These are phyloP conservation scores for Porites cylindrica DNA, from an alignment of 92 coral and sea anemone genomes.

Conservation along the genomic window DNA sequence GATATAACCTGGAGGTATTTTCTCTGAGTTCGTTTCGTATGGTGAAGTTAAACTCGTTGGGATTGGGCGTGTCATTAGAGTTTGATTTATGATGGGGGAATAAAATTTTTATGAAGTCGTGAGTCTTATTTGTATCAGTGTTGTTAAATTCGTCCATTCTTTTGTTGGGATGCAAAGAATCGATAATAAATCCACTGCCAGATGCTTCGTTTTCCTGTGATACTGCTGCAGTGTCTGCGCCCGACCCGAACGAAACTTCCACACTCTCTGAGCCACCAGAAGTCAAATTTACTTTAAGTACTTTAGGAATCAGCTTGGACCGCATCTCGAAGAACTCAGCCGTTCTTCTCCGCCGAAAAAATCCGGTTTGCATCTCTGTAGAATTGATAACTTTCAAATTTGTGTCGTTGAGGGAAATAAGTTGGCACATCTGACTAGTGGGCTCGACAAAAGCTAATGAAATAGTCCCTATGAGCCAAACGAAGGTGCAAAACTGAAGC, in stretches of 20 bases:
- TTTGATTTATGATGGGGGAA: conserved; percentile 35
- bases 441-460: conserved; percentile 97
- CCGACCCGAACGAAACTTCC: conserved; percentile 36
- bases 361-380: conserved; percentile 91
- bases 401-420: conserved; percentile 77
- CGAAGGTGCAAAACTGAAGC: conserved; percentile 85
- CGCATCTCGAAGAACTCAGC: conserved; percentile 10
- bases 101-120: conserved; percentile 22
- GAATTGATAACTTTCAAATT: conserved; percentile 79
- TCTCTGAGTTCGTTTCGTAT: conserved; percentile 71
- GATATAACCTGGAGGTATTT: conserved; percentile 60
- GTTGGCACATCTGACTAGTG: conserved; percentile 90
- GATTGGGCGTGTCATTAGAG: conserved; percentile 20
- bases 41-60: conserved; percentile 44
- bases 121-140: conserved; percentile 21
- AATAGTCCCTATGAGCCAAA: conserved; percentile 93
- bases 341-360: conserved; percentile 80
- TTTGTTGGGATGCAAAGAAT: conserved; percentile 15
- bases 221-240: conserved; percentile 1
- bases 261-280: conserved; percentile 19
- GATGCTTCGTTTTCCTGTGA: conserved; percentile 21
- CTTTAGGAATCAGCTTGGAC: conserved; percentile 37
- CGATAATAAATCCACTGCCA: conserved; percentile 43
- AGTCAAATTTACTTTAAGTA: background rate
- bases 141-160: background rate